Conservation (phyloP, 2,797 vertebrate genomes). For the Pterois miles region DNA sequence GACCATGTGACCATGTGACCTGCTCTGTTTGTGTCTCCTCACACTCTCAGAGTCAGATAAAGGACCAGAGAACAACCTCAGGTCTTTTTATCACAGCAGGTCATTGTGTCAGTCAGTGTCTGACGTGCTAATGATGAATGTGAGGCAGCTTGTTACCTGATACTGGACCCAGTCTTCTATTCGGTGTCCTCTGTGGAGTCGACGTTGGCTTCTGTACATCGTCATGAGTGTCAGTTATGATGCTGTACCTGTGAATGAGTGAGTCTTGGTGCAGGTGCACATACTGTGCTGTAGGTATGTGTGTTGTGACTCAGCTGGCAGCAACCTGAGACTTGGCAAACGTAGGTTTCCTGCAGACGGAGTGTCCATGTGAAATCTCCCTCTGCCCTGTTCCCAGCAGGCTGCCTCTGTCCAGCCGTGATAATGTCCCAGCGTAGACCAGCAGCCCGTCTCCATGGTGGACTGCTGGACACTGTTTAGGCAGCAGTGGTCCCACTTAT, state of each 20-base stretch:
- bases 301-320: conserved; percentile 51
- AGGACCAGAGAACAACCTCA: not conserved
- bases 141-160: conserved; percentile 2
- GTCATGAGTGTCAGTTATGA: not conserved
- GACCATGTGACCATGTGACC: not conserved
- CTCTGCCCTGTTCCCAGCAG: conserved; percentile 58
- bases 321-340: conserved; percentile 61
- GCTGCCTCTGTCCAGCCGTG: conserved; percentile 28
- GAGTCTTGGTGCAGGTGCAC: conserved; percentile 16
- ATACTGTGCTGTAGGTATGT: not conserved
- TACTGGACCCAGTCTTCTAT: conserved; percentile 27
- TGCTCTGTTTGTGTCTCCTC: conserved; percentile 15
- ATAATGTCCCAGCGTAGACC: conserved; percentile 4
- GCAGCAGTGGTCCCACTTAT: not conserved
- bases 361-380: conserved; percentile 50
- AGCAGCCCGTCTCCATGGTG: not conserved
- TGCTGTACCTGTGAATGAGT: not conserved
- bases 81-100: not conserved
- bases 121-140: conserved; percentile 29
- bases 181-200: not conserved
- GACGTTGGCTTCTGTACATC: not conserved
- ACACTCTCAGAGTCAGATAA: conserved; percentile 10
- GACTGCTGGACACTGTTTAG: not conserved
- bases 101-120: conserved; percentile 8
- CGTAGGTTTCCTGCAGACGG: conserved; percentile 40